These are phyloP conservation scores for Dichetophora obliterata DNA, from an alignment of 2,888 invertebrate genomes.

Conservation along the genomic window DNA sequence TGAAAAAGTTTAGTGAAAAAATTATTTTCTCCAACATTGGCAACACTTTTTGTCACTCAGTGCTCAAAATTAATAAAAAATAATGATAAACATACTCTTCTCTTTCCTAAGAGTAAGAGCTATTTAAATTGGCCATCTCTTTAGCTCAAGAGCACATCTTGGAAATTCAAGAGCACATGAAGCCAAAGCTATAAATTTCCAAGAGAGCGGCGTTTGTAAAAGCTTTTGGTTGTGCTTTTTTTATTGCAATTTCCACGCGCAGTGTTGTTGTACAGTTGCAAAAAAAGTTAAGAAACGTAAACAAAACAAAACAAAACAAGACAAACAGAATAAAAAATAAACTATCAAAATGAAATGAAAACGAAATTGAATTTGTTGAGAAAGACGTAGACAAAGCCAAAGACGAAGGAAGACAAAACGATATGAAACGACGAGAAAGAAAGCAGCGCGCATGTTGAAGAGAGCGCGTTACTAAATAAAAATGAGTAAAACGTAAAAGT, in stretches of 20 bases:
- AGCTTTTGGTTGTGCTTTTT: neutral
- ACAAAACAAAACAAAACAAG: constrained; percentile 31
- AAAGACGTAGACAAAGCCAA: neutral
- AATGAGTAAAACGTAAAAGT: constrained; percentile 5
- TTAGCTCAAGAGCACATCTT: too few relatives aligned
- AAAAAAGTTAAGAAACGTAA: constrained; percentile 35
- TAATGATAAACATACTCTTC: too few relatives aligned
- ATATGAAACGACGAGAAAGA: neutral
- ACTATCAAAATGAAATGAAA: constrained; percentile 22
- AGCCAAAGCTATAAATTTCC: too few relatives aligned
- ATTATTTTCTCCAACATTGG: too few relatives aligned
- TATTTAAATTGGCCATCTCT: too few relatives aligned
- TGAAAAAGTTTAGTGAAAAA: too few relatives aligned
- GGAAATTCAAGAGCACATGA: too few relatives aligned
- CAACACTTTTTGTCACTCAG: too few relatives aligned
- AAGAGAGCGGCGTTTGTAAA: neutral
- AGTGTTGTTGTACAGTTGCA: constrained; percentile 37
- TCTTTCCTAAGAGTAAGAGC: too few relatives aligned
- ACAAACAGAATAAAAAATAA: neutral
- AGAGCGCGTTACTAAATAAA: neutral
- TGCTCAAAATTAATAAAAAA: too few relatives aligned
- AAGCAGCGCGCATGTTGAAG: neutral
- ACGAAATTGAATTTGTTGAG: constrained; percentile 15
- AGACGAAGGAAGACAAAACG: neutral
- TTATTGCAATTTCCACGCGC: neutral